These are phyloP conservation scores for Rattus norvegicus DNA, from an alignment of 2,113 vertebrate species.

Conservation along the genomic window DNA sequence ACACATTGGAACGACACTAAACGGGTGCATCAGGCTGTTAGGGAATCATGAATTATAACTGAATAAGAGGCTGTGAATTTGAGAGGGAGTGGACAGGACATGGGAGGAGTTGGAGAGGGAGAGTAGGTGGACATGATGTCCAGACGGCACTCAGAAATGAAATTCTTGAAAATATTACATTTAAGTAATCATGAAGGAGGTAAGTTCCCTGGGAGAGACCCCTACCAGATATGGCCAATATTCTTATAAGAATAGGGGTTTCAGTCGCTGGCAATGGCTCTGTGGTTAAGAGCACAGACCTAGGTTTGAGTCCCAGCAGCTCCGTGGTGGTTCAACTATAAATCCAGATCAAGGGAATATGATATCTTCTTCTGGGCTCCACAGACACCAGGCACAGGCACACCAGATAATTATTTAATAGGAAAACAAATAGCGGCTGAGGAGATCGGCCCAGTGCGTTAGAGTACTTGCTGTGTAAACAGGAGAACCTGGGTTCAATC, in stretches of 20 bases:
- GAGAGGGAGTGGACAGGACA: not conserved
- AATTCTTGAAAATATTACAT: not conserved
- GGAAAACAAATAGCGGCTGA: not conserved
- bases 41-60: not conserved
- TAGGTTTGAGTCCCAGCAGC: not conserved
- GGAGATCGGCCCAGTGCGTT: not conserved
- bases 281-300: not conserved
- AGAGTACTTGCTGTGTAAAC: not conserved
- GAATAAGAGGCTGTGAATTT: not conserved
- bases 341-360: not conserved
- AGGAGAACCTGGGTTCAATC: not conserved
- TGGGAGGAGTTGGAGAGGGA: not conserved
- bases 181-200: not conserved
- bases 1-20: no score
- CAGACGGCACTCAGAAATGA: not conserved
- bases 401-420: not conserved
- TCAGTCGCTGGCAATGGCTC: not conserved
- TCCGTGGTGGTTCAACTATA: not conserved
- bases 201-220: no score
- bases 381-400: not conserved
- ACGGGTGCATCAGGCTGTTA: not conserved
- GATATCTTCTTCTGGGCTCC: not conserved
- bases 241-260: not conserved
- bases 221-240: rapidly evolving
- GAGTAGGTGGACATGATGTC: not conserved